Evolutionary conservation across 2,888 invertebrate species (phyloP).

Genomic region (Epinotia ramella): DNA sequence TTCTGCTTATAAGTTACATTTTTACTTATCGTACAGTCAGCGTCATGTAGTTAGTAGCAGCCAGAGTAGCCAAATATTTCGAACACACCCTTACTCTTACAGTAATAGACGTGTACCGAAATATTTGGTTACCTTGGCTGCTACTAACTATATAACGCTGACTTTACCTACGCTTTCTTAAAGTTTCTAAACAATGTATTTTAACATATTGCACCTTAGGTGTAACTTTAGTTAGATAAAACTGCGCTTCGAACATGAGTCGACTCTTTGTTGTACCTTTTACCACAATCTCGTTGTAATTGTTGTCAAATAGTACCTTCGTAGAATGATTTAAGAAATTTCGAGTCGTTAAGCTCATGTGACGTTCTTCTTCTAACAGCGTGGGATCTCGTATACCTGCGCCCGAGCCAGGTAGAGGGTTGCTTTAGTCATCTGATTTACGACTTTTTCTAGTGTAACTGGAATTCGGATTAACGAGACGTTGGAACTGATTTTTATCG

Average conservation of each 20-base stretch:
- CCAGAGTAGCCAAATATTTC: too few species aligned
- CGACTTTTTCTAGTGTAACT: conserved; percentile 33
- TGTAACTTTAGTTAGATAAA: neutral
- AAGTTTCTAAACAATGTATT: neutral
- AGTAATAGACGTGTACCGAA: too few species aligned
- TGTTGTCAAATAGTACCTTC: conserved; percentile 31
- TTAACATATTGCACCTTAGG: neutral
- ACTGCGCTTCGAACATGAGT: conserved; percentile 24
- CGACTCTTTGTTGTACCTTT: conserved; percentile 29
- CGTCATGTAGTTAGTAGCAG: too few species aligned
- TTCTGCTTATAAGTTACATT: too few species aligned
- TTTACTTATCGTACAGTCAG: too few species aligned
- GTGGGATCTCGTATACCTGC: conserved; percentile 35
- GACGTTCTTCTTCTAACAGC: neutral
- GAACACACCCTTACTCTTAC: too few species aligned
- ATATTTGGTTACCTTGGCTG: too few species aligned
- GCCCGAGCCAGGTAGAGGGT: conserved; percentile 40
- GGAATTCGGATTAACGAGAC: conserved; percentile 40
- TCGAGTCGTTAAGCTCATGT: neutral
- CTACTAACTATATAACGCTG: too few species aligned
- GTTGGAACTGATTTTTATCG: conserved; percentile 34
- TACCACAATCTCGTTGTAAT: conserved; percentile 39
- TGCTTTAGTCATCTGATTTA: conserved; percentile 43
- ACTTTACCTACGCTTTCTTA: conserved; percentile 4
- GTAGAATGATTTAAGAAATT: neutral